Base-by-base conservation (phyloP, 1,140 invertebrate species). In the Antheraea mylitta region DNA sequence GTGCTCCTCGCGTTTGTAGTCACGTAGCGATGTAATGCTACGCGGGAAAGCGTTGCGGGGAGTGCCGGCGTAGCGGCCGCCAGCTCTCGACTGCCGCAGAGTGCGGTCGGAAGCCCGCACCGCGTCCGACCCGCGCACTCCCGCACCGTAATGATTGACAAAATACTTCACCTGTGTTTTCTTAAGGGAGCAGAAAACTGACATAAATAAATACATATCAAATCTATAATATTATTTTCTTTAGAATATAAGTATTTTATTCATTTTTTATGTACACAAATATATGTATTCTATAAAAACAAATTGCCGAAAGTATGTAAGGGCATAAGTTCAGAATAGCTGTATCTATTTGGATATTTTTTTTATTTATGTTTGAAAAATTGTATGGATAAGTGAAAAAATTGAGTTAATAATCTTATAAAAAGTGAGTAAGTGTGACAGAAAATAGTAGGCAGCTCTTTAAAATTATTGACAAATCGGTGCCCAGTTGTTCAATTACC, bases 151-250 rank as follows among this genome's bases (percentile, higher is more conserved):
- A 91, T 91, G 85, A 89, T 89, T 90, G 85, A 90, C 82, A 87
- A 89, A 90, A 88, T 87, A 87, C 82, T 85, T 87, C 77, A 89
- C 87, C 85, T 90, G 83, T 88, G 79, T 87, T 85, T 89, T 90
- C 81, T 86, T 85, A 75, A 65, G 71, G 70, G 65, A 73, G 66
- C 66, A 77, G 71, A 77, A 80, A 80, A 66, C 70, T 75, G 63
- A 22, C 18, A 19, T 45, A 45, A 53, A 66, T n/a, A 61, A 61
- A 61, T 36, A 53, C 9, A 53, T 53, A 53, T 53, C 22, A 60
- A 60, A 19, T 2, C 18, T 22, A 60, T 19, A 60, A 11, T 19
- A 60, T 22, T 60, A 10, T 60, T 60, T 19, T 60, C 7, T 60
- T 60, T 60, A 19, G 9, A 19, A 22, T 19, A 60, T 60, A 22